A percentile compares a stretch with the other conserved stretches of the same genome.
Conservation (phyloP, 2,797 vertebrate species). For the Platyrinchus mystaceus region DNA sequence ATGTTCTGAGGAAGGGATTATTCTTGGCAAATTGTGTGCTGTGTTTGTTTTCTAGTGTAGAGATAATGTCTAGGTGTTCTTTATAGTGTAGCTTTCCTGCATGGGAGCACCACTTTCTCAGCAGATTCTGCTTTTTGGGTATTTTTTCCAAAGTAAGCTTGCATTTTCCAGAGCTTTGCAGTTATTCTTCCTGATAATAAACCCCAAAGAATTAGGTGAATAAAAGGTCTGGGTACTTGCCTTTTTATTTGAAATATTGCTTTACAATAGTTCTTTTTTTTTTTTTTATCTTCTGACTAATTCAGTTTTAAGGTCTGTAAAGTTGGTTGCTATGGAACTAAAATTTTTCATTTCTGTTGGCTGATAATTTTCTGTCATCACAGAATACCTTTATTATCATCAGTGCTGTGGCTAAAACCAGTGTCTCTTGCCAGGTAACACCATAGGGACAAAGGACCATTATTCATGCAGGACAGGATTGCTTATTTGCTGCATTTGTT, state of each 20-base stretch:
- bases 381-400: background rate
- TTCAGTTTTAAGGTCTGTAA: background rate
- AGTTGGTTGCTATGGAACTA: conserved; percentile 4
- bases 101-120: rapidly evolving
- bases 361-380: background rate
- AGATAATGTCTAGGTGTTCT: background rate
- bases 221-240: background rate
- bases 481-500: background rate
- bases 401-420: background rate
- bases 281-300: conserved; percentile 1
- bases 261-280: background rate
- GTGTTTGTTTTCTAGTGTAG: background rate
- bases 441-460: background rate
- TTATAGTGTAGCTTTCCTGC: background rate
- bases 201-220: background rate
- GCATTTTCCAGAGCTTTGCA: background rate
- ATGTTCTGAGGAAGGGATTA: background rate
- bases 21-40: background rate
- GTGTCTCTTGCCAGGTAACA: background rate
- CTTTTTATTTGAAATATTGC: conserved; percentile 5
- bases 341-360: background rate
- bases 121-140: background rate
- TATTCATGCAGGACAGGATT: background rate
- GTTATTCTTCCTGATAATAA: background rate
- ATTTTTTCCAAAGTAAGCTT: background rate